A percentile compares a stretch with the other conserved stretches of the same genome.
Evolutionary conservation across 1,140 invertebrate species (phyloP).

Genomic region (Phymastichus coffea): DNA sequence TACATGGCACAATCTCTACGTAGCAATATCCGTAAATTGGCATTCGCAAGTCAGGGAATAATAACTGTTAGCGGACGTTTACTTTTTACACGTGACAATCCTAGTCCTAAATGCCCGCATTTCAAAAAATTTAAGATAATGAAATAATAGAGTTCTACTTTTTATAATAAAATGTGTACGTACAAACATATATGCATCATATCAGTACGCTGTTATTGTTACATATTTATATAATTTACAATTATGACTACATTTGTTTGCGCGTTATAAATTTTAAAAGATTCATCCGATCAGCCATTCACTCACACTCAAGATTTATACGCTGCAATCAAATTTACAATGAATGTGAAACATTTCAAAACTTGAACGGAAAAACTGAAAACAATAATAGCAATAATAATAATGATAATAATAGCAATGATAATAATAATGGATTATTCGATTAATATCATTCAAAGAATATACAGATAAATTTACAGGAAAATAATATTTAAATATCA

Average conservation of each 20-base stretch:
- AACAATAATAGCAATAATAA: constrained; percentile 41
- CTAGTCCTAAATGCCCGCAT: constrained; percentile 20
- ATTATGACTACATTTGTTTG: constrained; percentile 51
- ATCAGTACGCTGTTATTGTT: constrained; percentile 25
- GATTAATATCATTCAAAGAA: constrained; percentile 36
- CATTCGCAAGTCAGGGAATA: no score
- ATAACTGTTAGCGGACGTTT: no score
- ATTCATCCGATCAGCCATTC: no score
- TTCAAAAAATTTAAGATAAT: constrained; percentile 10
- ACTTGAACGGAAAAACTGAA: constrained; percentile 41
- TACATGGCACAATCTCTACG: constrained; percentile 28
- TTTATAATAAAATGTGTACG: constrained; percentile 16
- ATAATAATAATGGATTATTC: no score
- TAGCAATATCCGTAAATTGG: no score
- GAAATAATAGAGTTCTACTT: constrained; percentile 17
- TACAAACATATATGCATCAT: constrained; percentile 23
- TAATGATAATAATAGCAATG: no score
- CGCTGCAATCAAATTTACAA: constrained; percentile 37
- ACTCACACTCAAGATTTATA: no score
- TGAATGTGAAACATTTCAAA: constrained; percentile 47
- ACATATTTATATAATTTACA: constrained; percentile 54
- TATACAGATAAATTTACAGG: constrained; percentile 36
- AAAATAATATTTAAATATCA: constrained; percentile 30
- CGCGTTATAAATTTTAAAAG: constrained; percentile 36
- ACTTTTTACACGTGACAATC: no score